phyloP scores from a whole-genome alignment of 2,797 vertebrate species.

The Calcarius lapponicus region DNA sequence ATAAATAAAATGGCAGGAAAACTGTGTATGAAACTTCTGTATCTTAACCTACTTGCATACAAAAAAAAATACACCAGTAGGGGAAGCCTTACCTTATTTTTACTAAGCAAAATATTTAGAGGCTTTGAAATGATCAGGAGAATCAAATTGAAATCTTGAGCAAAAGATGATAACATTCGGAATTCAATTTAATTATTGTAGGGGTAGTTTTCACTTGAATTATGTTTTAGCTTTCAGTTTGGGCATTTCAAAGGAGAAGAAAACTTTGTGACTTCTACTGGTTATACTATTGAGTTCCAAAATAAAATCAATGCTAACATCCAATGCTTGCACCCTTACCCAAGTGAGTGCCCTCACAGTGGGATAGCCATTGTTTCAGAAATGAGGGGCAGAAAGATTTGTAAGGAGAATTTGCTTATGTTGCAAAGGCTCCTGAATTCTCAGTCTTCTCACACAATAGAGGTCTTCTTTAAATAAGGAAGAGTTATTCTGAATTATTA shows the following conservation, averaged over 20 bases:
- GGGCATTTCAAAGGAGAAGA: not conserved
- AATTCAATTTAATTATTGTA: not conserved
- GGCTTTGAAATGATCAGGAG: not conserved
- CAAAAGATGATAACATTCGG: not conserved
- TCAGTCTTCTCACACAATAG: not conserved
- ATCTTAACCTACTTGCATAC: not conserved
- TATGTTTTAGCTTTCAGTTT: not conserved
- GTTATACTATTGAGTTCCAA: not conserved
- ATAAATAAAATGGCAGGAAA: not conserved
- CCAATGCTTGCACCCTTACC: not conserved
- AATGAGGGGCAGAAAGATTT: not conserved
- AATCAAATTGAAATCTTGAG: not conserved
- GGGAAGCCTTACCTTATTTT: not conserved
- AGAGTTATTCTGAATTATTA: not conserved
- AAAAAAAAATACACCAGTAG: not conserved
- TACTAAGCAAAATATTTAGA: not conserved
- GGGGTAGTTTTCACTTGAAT: not conserved
- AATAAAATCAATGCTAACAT: not conserved
- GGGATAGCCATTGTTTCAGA: not conserved
- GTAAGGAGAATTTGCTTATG: not conserved
- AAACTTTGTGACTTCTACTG: not conserved
- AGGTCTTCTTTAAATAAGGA: not conserved
- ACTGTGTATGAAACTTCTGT: not conserved
- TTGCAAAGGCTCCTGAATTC: not conserved
- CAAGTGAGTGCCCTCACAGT: not conserved